Evolutionary conservation across 2,888 invertebrate genomes (phyloP).

Genomic region (Rhagonycha fulva): DNA sequence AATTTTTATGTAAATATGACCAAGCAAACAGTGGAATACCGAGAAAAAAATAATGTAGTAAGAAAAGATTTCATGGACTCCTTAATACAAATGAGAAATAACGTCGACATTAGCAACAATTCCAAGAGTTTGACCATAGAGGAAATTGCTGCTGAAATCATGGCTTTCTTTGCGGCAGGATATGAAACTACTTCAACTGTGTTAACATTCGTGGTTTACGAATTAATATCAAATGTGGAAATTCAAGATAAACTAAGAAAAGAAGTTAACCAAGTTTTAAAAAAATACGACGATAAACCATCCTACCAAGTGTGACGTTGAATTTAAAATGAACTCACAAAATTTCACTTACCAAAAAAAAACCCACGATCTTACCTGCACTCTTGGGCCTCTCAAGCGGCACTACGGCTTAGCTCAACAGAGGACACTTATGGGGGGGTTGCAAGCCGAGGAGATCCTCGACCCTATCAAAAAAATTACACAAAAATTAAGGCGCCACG

Average conservation of each 20-base stretch:
- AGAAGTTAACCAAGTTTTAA: not conserved
- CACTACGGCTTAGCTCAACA: no score
- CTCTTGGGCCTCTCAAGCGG: no score
- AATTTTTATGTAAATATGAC: slow-evolving; percentile 39
- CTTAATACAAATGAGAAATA: slow-evolving; percentile 42
- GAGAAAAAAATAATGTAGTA: slow-evolving; percentile 35
- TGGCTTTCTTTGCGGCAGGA: not conserved
- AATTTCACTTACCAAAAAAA: no score
- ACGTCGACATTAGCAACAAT: not conserved
- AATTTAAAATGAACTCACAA: no score
- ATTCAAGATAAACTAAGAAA: not conserved
- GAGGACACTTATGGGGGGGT: no score
- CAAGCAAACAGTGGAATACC: slow-evolving; percentile 35
- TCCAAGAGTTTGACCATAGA: not conserved
- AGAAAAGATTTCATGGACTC: slow-evolving; percentile 51
- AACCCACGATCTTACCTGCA: no score
- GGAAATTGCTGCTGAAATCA: not conserved
- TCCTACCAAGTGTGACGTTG: no score
- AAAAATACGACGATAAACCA: not conserved
- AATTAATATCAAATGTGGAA: not conserved
- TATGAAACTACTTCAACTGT: not conserved
- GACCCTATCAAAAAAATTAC: no score
- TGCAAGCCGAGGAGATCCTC: no score
- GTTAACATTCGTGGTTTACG: not conserved
- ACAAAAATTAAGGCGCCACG: no score